Evolutionary conservation across 2,888 invertebrate genomes (phyloP), one percentile per base, ranked within the genome.

Genomic region (Ptilodon capucinus): DNA sequence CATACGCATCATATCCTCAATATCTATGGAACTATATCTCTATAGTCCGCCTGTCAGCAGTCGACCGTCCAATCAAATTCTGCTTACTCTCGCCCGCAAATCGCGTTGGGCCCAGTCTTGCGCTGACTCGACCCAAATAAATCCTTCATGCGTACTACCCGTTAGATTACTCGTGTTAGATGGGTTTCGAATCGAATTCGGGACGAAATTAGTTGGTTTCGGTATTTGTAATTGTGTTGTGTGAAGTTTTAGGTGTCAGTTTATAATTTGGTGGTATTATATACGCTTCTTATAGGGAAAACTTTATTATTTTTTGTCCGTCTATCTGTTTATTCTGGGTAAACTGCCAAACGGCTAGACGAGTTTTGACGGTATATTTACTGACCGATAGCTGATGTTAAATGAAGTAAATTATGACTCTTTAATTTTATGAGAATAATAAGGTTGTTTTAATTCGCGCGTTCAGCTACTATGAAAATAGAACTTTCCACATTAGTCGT

Each of bases 41-140:
- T 18, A 28, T 17, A 18, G 23, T 36, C n/a, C 17, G 39, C 11
- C 40, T 42, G 59, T 64, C 65, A 59, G 66, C 59, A 53, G 54
- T 54, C 40, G 41, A 48, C 51, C 46, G 41, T 53, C 50, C 56
- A 65, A 64, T 65, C 66, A 64, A 64, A 64, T 61, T 55, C 45
- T 54, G 62, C 66, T 65, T 61, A 61, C 62, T 35, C 16, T 47
- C 45, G 38, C 40, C 44, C 48, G 47, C 60, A 64, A 62, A 64
- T 64, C 54, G 64, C 52, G 54, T 57, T 30, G 50, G 23, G 13
- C 4, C 34, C 38, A 48, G 47, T 46, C 60, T 54, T 63, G 40
- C 30, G 64, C 60, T 60, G 64, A 63, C 19, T 54, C 44, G 42
- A 47, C 45, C 46, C 47, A 50, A 58, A 60, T 64, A 60, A 54